Percentiles rank a stretch among this genome's conserved stretches.
phyloP scores from a whole-genome alignment of 92 coral and sea anemone species.

The Epizoanthus fatuus region DNA sequence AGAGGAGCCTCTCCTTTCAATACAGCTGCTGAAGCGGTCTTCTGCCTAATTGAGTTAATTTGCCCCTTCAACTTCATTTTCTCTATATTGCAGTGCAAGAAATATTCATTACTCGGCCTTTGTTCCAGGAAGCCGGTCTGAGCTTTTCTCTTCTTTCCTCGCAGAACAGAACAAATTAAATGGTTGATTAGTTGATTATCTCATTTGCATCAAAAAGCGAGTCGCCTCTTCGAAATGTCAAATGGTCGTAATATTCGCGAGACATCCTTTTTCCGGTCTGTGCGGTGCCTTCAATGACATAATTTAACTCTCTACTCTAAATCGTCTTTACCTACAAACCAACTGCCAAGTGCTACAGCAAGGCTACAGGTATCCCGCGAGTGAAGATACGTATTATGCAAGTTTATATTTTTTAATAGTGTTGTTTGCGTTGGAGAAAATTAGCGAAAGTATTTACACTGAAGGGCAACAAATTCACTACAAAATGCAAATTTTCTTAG shows the following conservation, averaged over 20 bases:
- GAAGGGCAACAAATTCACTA: constrained; percentile 40
- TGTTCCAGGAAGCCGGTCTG: constrained; percentile 87
- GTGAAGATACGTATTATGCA: not conserved
- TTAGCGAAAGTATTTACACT: constrained; percentile 35
- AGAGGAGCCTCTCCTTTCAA: constrained; percentile 59
- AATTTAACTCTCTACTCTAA: constrained; percentile 38
- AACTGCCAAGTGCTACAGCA: not conserved
- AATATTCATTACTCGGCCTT: constrained; percentile 83
- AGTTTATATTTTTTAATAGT: constrained; percentile 33
- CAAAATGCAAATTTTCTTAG: constrained; percentile 64
- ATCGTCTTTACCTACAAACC: constrained; percentile 11
- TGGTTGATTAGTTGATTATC: constrained; percentile 91
- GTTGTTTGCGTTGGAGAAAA: constrained; percentile 46
- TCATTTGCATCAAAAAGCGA: constrained; percentile 95
- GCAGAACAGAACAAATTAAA: constrained; percentile 88
- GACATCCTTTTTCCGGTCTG: constrained; percentile 96
- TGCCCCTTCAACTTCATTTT: constrained; percentile 68
- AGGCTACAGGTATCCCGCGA: not conserved
- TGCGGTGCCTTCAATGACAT: constrained; percentile 68
- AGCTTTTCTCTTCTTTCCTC: constrained; percentile 85
- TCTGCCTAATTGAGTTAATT: constrained; percentile 93
- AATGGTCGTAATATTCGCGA: constrained; percentile 74
- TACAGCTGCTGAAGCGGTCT: constrained; percentile 87
- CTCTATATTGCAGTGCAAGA: constrained; percentile 73
- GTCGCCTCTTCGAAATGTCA: constrained; percentile 83